Evolutionary conservation across 2,113 vertebrate species (phyloP).

Genomic region (Arvicanthis niloticus): DNA sequence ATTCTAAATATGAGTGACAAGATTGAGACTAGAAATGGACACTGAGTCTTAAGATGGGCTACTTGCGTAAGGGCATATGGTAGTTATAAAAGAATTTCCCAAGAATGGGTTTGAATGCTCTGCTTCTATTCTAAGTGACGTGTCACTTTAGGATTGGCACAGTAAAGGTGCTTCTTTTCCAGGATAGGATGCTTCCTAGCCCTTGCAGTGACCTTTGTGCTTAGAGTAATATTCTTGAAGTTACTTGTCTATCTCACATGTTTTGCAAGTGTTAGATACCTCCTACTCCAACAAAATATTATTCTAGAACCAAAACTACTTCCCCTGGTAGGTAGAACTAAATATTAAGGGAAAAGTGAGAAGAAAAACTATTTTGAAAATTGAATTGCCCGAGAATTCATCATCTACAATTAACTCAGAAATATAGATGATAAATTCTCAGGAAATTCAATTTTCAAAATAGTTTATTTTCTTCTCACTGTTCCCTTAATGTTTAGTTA

Average conservation of each 20-base stretch:
- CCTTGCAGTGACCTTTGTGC: not conserved
- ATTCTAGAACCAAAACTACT: not conserved
- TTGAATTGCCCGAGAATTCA: not conserved
- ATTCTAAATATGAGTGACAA: not conserved
- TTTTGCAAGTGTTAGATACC: not conserved
- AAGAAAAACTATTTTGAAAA: not conserved
- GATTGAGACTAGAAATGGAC: not conserved
- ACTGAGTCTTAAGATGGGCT: not conserved
- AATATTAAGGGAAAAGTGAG: accelerated
- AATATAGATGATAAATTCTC: not conserved
- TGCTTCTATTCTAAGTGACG: not conserved
- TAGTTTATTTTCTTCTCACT: no score
- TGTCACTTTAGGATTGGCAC: not conserved
- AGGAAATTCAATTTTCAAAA: no score
- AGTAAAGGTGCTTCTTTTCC: not conserved
- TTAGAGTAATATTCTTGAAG: not conserved
- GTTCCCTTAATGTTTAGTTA: no score
- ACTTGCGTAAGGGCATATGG: not conserved
- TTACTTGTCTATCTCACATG: not conserved
- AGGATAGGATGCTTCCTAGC: accelerated
- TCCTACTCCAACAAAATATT: not conserved
- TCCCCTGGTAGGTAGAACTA: not conserved
- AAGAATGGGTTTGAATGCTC: not conserved
- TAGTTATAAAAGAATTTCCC: not conserved
- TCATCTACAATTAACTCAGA: not conserved